Percentiles rank a stretch among this genome's conserved stretches.
Evolutionary conservation across 2,888 invertebrate genomes (phyloP).

Genomic region (Polydrusus tereticollis): DNA sequence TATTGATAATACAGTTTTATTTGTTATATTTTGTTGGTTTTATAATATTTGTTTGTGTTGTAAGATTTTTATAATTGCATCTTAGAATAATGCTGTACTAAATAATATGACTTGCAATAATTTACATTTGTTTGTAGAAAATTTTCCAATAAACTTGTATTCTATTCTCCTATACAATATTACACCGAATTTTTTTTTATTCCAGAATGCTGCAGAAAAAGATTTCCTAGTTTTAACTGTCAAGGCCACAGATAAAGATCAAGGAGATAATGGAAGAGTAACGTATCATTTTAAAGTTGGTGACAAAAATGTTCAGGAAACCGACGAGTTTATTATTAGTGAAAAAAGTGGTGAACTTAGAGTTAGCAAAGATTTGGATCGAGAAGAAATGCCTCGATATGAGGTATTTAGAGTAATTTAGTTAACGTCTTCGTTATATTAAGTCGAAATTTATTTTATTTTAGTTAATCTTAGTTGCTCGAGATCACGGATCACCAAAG

Average conservation of each 20-base stretch:
- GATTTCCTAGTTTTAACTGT: constrained; percentile 85
- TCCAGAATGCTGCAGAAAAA: constrained; percentile 79
- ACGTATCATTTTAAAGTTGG: constrained; percentile 87
- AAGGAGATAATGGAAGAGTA: constrained; percentile 85
- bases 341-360: constrained; percentile 83
- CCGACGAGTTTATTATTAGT: constrained; percentile 86
- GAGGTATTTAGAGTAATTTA: constrained; percentile 69
- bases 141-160: too few relatives aligned
- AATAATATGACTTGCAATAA: too few relatives aligned
- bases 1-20: too few relatives aligned
- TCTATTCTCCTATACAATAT: not conserved
- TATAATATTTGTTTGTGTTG: too few relatives aligned
- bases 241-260: constrained; percentile 85
- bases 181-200: constrained; percentile 46
- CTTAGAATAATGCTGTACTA: too few relatives aligned
- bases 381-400: constrained; percentile 78
- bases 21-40: too few relatives aligned
- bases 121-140: too few relatives aligned
- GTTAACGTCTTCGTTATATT: constrained; percentile 66
- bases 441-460: constrained; percentile 53
- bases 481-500: constrained; percentile 86
- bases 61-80: too few relatives aligned
- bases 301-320: constrained; percentile 78
- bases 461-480: constrained; percentile 83
- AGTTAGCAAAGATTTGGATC: constrained; percentile 83